Conservation (phyloP, 2,888 invertebrate species). For the Campoletis raptor region DNA sequence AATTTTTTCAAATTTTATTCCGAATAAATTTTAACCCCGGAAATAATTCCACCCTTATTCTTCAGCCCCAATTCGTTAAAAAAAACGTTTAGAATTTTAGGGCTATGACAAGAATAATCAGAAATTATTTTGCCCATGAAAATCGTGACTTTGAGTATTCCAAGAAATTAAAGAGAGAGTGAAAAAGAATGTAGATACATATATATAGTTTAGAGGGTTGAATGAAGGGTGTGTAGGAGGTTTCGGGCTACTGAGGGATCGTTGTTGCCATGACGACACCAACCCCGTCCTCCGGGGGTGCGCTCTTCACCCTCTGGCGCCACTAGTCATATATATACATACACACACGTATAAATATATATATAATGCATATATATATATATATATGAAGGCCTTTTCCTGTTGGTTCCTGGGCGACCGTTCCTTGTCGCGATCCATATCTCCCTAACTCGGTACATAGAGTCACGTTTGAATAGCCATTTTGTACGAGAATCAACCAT, state of each 20-base stretch:
- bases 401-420: conserved; percentile 63
- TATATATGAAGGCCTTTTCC: conserved; percentile 42
- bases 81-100: neutral
- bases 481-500: conserved; percentile 74
- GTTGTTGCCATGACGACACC: conserved; percentile 83
- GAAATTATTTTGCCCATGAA: conserved; percentile 49
- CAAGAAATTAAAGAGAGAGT: conserved; percentile 78
- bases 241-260: conserved; percentile 84
- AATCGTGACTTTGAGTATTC: conserved; percentile 69
- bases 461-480: conserved; percentile 82
- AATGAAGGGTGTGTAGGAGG: conserved; percentile 81
- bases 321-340: conserved; percentile 35
- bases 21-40: neutral
- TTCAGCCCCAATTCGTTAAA: neutral
- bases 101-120: conserved; percentile 48
- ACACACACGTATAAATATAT: conserved; percentile 4
- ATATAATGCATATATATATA: neutral
- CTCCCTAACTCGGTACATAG: conserved; percentile 75
- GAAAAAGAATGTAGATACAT: neutral
- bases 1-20: neutral
- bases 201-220: conserved; percentile 46
- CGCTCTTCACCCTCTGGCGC: conserved; percentile 61
- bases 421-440: conserved; percentile 80
- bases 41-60: neutral
- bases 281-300: conserved; percentile 80